phyloP scores from a whole-genome alignment of 2,797 vertebrate genomes.

The Acestrorhynchus altus region DNA sequence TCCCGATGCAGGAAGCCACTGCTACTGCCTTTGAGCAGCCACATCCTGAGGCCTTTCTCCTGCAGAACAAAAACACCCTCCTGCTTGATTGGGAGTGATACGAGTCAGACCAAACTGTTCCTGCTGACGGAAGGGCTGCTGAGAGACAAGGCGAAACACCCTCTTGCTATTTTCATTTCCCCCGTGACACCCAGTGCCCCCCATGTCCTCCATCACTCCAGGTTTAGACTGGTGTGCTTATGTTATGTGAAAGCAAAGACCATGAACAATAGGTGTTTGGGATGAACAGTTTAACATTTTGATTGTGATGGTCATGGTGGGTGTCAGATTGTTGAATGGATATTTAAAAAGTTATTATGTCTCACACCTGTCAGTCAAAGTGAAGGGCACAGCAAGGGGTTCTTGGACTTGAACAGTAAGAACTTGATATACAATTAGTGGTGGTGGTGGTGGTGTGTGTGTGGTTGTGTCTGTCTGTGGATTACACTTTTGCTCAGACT shows the following conservation, averaged over 20 bases:
- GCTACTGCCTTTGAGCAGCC: conserved; percentile 77
- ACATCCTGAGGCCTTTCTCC: conserved; percentile 82
- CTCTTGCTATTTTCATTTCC: conserved; percentile 40
- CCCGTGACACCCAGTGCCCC: conserved; percentile 19
- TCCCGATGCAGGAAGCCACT: conserved; percentile 81
- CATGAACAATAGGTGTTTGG: conserved; percentile 3
- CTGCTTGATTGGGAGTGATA: conserved; percentile 46
- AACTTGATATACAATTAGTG: background rate
- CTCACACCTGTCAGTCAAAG: conserved; percentile 11
- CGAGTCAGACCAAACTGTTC: conserved; percentile 55
- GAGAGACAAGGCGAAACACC: conserved; percentile 53
- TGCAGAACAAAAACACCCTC: conserved; percentile 74
- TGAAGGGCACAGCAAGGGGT: background rate
- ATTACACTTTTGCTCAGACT: background rate
- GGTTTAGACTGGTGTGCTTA: conserved; percentile 23
- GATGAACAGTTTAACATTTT: background rate
- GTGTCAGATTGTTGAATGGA: background rate
- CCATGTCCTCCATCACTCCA: conserved; percentile 20
- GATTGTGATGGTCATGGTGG: conserved; percentile 10
- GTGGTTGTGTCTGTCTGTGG: background rate
- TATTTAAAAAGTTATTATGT: background rate
- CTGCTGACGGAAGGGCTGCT: conserved; percentile 53
- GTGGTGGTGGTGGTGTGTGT: too few species aligned
- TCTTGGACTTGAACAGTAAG: background rate
- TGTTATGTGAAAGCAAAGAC: conserved; percentile 30